Base-by-base conservation (phyloP, 1,140 invertebrate genomes). In the Hestina assimilis region DNA sequence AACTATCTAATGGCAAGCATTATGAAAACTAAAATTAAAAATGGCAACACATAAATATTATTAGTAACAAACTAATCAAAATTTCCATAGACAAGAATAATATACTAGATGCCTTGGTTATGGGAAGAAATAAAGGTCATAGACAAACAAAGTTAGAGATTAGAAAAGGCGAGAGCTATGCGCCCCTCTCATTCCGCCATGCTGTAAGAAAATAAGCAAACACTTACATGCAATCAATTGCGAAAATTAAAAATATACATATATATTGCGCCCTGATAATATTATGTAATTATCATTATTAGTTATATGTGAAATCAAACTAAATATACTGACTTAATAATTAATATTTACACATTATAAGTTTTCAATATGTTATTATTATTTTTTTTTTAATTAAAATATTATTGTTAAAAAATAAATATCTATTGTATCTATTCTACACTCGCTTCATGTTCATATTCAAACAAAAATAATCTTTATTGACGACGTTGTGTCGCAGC, bases 131-230 rank as follows among this genome's bases (percentile, higher is more conserved):
- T 9, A 28, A 2, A 35, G 14, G 15, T 14, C 6, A 51, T 29
- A 28, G 41, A 58, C 47, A 58, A 43, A 58, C 29, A 51, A 14
- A 23, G 41, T 58, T 58, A 58, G 55, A 14, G 15, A 24, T 38
- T 42, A 45, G 26, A 58, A 43, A 38, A 69, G 63, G 66, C 63
- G 62, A 69, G 66, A 58, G 52, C 67, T 77, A 81, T 59, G 75
- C 72, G 73, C 72, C 72, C 63, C 56, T 70, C 42, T 81, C 80
- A 82, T 82, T 72, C 75, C 70, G 75, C 79, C 80, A 81, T 83
- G 80, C 82, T 86, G 82, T 50, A 86, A 85, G 56, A 75, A 80
- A 72, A 72, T 61, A 80, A 74, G 73, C 74, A 51, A 64, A 69
- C 59, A 73, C 67, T 42, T 63, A 73, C 67, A 47, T 63, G 43